Evolutionary conservation across 2,888 invertebrate species (phyloP).

Genomic region (Tiphia femorata): DNA sequence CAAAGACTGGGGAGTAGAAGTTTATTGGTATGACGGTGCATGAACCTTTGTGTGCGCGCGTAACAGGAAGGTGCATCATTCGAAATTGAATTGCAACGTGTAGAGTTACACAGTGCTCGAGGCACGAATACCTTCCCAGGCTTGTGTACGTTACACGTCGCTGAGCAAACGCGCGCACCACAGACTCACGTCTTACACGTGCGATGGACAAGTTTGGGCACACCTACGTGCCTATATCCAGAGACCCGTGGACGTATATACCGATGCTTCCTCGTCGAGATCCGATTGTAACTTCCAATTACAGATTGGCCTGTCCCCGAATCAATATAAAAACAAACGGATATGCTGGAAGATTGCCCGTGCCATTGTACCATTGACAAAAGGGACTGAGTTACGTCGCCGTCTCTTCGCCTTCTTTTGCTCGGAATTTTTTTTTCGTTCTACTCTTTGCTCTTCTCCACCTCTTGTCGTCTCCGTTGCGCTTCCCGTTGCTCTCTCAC

Average conservation of each 20-base stretch:
- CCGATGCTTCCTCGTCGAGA: background rate
- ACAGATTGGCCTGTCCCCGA: slow-evolving; percentile 11
- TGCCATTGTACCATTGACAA: slow-evolving; percentile 1
- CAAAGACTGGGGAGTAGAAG: too few species aligned
- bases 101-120: too few species aligned
- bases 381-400: background rate
- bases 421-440: background rate
- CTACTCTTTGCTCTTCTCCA: slow-evolving; percentile 3
- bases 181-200: too few species aligned
- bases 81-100: slow-evolving; percentile 26
- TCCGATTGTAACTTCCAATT: slow-evolving; percentile 16
- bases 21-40: too few species aligned
- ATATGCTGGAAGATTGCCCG: slow-evolving; percentile 11
- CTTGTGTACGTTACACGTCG: too few species aligned
- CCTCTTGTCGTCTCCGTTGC: slow-evolving; percentile 2
- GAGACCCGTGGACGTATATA: background rate
- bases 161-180: background rate
- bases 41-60: slow-evolving; percentile 2
- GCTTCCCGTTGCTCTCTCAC: background rate
- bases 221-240: too few species aligned
- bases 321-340: slow-evolving; percentile 19
- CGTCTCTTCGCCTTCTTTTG: background rate
- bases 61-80: slow-evolving; percentile 21
- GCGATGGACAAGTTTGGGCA: too few species aligned
- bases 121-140: slow-evolving; percentile 20